Evolutionary conservation across 2,113 vertebrate species (phyloP), one percentile per base, ranked within the genome.

Genomic region (Cyanoramphus novaezelandiae): DNA sequence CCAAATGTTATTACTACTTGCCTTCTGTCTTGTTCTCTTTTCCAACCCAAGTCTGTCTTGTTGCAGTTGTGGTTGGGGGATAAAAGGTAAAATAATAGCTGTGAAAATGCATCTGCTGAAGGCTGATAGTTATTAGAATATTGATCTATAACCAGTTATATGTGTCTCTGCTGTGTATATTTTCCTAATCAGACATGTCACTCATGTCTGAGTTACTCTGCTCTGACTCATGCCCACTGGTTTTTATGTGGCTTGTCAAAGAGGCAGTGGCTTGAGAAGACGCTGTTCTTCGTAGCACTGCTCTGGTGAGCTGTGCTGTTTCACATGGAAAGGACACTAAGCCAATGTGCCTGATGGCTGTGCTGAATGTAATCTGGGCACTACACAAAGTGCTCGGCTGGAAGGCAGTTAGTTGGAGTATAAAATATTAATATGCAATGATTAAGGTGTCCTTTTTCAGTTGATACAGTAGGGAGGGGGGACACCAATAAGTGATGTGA

Each of bases 391-490:
- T 41, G 76, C 43, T 90, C 60, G 85, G 60, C 49, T 77, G 80
- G 65, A 85, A 29, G 65, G 62, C 46, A 29, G 53, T 43, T 41
- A 43, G 23, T 10, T 31, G 37, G 46, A 64, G 43, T 21, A 52
- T 39, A 78, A 79, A 83, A 74, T 57, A 69, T 23, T 33, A 41
- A 60, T 72, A 78, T 33, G 39, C 3, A 2, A 5, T 60, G 43
- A 53, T 39, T 76, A 24, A 95, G 88, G 67, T 55, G 37, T 60
- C 72, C 60, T 94, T 68, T 89, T 76, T 24, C 70, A 24, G 70
- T 41, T 89, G 55, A 74, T 92, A 17, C 24, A 43, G 39, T 20
- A 9, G 80, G 28, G 57, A 49, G 37, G 31, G 21, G 37, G n/a
- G n/a, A n/a, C n/a, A 35, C 7, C 39, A 52, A 5, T 74, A 17